Evolutionary conservation across 2,113 vertebrate species (phyloP), one percentile per base, ranked within the genome.

Genomic region (Zosterops hypoxanthus): DNA sequence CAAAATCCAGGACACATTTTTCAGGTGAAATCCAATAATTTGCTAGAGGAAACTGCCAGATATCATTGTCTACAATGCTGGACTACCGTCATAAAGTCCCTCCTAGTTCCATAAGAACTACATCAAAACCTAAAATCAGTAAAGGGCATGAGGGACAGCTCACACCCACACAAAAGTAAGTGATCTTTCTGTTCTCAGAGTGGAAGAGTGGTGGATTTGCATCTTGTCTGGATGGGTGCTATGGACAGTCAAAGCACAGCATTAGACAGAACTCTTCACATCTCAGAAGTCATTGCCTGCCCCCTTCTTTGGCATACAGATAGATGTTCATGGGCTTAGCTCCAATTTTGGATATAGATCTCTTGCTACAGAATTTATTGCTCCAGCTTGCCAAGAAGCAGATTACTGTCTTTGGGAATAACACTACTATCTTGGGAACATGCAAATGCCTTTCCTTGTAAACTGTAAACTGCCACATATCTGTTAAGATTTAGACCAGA

Each of bases 151-250:
- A 73, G 20, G 41, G 6, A 84, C 8, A 26, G 16, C 34, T 52
- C 17, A 49, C 7, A 2, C 24, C 26, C 1, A 0, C 1, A 2
- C 17, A 47, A 28, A 75, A 75, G 14, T 22, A 76, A 33, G 5
- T 4, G 0, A 82, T 20, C 14, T 71, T 87, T 63, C 73, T 87
- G 46, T 24, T 84, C n/a, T 64, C 49, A 31, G 0, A 72, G 24
- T 4, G 34, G 56, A 55, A 36, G 17, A 10, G 25, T 23, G 13
- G 17, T 75, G 28, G 31, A 25, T 71, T 85, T 75, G 21, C 26
- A 34, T 75, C 26, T 56, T 68, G 20, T 33, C 69, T 78, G 69
- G 47, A 22, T 56, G 33, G 92, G 19, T 11, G 5, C 29, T 46
- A 44, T 39, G 52, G 55, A 53, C 23, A 57, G 11, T 41, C 46